Conservation (phyloP, 2,113 vertebrate genomes). For the Falcunculus frontatus region DNA sequence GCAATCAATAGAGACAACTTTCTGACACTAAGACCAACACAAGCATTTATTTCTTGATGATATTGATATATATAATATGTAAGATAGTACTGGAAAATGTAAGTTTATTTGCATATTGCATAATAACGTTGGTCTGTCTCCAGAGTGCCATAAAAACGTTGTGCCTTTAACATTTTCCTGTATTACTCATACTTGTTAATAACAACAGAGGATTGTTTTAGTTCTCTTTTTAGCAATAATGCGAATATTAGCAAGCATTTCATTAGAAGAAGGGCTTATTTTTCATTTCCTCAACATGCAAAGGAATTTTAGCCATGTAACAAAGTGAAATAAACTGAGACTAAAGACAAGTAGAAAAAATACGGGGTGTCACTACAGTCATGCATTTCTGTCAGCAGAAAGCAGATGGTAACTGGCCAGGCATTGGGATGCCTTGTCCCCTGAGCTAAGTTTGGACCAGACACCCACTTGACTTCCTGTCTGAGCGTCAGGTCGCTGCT, state of each 20-base stretch:
- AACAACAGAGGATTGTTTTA: background rate
- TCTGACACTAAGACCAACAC: background rate
- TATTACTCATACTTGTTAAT: background rate
- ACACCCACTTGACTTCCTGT: constrained; percentile 15
- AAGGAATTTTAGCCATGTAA: background rate
- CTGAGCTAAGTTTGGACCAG: constrained; percentile 22
- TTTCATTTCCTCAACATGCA: background rate
- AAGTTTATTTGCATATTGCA: background rate
- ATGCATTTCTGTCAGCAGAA: background rate
- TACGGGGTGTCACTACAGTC: background rate
- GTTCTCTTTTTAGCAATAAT: background rate
- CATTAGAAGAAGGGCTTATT: background rate
- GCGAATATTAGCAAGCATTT: background rate
- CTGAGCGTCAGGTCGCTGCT: background rate
- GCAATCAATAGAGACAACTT: background rate
- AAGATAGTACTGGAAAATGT: background rate
- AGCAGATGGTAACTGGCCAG: background rate
- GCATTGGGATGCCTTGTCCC: background rate
- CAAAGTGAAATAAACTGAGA: background rate
- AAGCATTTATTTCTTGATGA: background rate
- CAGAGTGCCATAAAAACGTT: background rate
- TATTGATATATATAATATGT: background rate
- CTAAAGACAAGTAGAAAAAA: background rate
- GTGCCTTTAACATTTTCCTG: background rate
- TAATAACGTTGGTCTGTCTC: background rate